Percentiles rank a stretch among this genome's conserved stretches.
phyloP scores from a whole-genome alignment of 2,888 invertebrate species.

The Rotaria sp. region DNA sequence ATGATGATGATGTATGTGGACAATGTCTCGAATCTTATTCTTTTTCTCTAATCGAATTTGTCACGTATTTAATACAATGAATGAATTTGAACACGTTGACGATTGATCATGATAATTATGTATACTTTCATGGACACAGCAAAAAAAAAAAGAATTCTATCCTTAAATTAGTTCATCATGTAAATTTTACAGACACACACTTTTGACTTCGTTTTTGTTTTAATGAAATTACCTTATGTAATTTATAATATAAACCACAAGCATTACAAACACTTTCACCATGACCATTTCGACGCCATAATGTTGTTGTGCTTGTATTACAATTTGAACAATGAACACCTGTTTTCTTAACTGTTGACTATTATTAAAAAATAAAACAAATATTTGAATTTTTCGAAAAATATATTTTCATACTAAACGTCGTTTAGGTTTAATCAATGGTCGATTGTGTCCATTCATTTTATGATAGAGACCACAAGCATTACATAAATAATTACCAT shows the following conservation, averaged over 20 bases:
- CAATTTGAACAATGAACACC: constrained; percentile 41
- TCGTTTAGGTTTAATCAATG: constrained; percentile 40
- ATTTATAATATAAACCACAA: constrained; percentile 41
- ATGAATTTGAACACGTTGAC: neutral
- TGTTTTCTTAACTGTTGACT: constrained; percentile 41
- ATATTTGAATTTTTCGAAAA: neutral
- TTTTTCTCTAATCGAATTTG: constrained; percentile 28
- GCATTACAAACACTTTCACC: constrained; percentile 41
- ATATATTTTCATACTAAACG: constrained; percentile 21
- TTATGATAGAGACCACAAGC: constrained; percentile 41
- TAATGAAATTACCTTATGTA: constrained; percentile 37
- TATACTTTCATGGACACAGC: neutral
- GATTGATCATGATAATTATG: constrained; percentile 15
- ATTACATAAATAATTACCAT: constrained; percentile 41
- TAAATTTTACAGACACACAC: neutral
- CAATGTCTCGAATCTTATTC: constrained; percentile 18
- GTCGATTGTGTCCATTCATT: constrained; percentile 41
- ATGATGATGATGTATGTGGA: constrained; percentile 25
- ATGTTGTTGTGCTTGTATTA: constrained; percentile 40
- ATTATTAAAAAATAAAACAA: neutral
- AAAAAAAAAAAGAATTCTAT: neutral
- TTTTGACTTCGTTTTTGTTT: neutral
- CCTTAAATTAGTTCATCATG: constrained; percentile 21
- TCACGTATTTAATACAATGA: constrained; percentile 20
- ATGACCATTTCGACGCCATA: constrained; percentile 40